Conservation (phyloP, 2,797 vertebrate genomes). For the Pseudopleuronectes americanus region DNA sequence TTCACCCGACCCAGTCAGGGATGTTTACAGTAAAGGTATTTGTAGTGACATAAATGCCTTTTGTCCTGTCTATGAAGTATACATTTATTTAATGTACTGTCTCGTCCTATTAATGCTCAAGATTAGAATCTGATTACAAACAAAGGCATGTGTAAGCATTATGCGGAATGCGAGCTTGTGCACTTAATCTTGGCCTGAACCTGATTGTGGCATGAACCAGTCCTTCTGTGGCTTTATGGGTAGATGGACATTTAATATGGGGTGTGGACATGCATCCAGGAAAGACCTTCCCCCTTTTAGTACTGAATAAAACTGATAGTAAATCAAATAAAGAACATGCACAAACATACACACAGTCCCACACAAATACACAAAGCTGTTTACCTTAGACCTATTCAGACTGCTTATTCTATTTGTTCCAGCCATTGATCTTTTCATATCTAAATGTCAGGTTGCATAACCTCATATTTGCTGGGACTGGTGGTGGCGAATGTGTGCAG, state of each 20-base stretch:
- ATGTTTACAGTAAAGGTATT: no score
- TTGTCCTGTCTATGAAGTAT: neutral
- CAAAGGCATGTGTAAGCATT: slow-evolving; percentile 1
- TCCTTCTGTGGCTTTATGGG: neutral
- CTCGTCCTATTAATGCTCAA: neutral
- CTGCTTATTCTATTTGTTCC: slow-evolving; percentile 69
- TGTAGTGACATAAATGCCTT: neutral
- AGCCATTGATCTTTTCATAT: slow-evolving; percentile 72
- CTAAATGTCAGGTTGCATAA: slow-evolving; percentile 76
- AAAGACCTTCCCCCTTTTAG: neutral
- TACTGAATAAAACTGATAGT: slow-evolving; percentile 16
- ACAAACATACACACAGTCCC: neutral
- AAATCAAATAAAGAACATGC: slow-evolving; percentile 45
- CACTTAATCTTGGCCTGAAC: slow-evolving; percentile 10
- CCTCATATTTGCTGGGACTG: slow-evolving; percentile 56
- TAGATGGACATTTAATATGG: slow-evolving; percentile 14
- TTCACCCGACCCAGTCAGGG: neutral
- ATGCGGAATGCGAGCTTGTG: neutral
- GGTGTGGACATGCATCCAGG: slow-evolving; percentile 12
- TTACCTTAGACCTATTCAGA: slow-evolving; percentile 53
- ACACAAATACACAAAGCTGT: slow-evolving; percentile 27
- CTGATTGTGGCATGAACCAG: neutral
- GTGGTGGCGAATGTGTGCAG: slow-evolving; percentile 2
- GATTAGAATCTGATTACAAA: neutral
- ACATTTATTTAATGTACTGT: neutral